Conservation (phyloP, 2,797 vertebrate genomes). For the Gouania willdenowi region DNA sequence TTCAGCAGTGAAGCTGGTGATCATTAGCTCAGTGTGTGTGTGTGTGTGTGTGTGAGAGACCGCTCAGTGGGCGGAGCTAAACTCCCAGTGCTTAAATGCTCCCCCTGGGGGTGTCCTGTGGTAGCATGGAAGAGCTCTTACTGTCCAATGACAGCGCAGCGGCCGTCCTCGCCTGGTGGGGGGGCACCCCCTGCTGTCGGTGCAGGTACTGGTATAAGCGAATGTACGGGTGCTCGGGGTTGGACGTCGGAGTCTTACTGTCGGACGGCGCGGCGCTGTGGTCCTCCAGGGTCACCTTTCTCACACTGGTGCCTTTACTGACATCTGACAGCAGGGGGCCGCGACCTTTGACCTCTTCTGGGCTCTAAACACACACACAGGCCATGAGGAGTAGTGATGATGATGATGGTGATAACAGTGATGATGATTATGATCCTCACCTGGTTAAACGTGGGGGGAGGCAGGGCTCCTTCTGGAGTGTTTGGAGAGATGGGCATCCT, state of each 20-base stretch:
- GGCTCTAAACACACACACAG: conserved; percentile 53
- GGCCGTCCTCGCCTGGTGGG: conserved; percentile 36
- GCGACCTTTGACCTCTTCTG: conserved; percentile 81
- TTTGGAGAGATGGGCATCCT: conserved; percentile 88
- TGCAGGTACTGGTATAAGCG: conserved; percentile 70
- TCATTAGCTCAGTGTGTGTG: too few relatives aligned
- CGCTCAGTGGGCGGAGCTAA: background rate
- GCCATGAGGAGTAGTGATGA: background rate
- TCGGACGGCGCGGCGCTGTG: conserved; percentile 88
- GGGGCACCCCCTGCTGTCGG: conserved; percentile 37
- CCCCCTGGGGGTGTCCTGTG: conserved; percentile 21
- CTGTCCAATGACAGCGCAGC: conserved; percentile 26
- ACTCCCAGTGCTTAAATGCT: conserved; percentile 20
- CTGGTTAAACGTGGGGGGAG: conserved; percentile 82
- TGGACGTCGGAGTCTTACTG: conserved; percentile 72
- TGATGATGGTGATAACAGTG: background rate
- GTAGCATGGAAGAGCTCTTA: conserved; percentile 29
- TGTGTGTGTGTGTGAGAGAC: background rate
- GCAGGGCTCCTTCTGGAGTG: conserved; percentile 80
- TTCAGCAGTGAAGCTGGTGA: too few relatives aligned
- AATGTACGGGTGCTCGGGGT: conserved; percentile 67
- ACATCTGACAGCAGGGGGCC: conserved; percentile 88
- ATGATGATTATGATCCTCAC: conserved; percentile 54
- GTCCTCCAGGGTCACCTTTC: conserved; percentile 82
- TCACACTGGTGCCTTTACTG: conserved; percentile 84